Evolutionary conservation across 2,797 vertebrate species (phyloP), one percentile per base, ranked within the genome.

Genomic region (Nyctibius grandis): DNA sequence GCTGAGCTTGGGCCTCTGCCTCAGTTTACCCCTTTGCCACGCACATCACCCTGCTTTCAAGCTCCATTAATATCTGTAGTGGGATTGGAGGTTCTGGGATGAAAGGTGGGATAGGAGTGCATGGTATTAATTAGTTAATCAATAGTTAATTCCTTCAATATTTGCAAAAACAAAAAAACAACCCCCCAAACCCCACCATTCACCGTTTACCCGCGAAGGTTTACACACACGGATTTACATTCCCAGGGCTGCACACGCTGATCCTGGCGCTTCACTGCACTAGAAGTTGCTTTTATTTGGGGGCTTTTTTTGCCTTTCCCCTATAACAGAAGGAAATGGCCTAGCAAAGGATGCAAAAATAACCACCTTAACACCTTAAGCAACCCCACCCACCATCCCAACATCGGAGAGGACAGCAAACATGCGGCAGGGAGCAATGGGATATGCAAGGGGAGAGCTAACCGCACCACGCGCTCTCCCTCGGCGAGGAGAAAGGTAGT

Each of bases 351-450:
- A 70, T 5, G 22, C 12, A 38, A 65, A 16, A 74, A 47, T n/a
- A 44, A n/a, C 5, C 36, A 14, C 38, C 23, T 25, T 7, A 53
- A 13, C 5, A 7, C 40, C 13, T 77, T 50, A n/a, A 81, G 51
- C 17, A 83, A 75, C 23, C 45, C 31, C 6, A 5, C 16, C 45
- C 7, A 60, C 72, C 45, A 18, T 18, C 18, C n/a, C 33, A 9
- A 16, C 0, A 0, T 1, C 18, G 57, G 31, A 70, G 40, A 57
- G 31, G 63, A 9, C 1, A 5, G 36, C 36, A 34, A 54, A 57
- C 22, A 2, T 0, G 0, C 1, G 8, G 53, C 61, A 48, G 70
- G 54, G 44, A 3, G 1, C 2, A 1, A 13, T 26, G 36, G 4
- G 28, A 1, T 17, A 13, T 0, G 18, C 21, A 16, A 34, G 3